These are phyloP conservation scores for Octodonta nipae DNA, from an alignment of 2,888 invertebrate genomes.

Conservation along the genomic window DNA sequence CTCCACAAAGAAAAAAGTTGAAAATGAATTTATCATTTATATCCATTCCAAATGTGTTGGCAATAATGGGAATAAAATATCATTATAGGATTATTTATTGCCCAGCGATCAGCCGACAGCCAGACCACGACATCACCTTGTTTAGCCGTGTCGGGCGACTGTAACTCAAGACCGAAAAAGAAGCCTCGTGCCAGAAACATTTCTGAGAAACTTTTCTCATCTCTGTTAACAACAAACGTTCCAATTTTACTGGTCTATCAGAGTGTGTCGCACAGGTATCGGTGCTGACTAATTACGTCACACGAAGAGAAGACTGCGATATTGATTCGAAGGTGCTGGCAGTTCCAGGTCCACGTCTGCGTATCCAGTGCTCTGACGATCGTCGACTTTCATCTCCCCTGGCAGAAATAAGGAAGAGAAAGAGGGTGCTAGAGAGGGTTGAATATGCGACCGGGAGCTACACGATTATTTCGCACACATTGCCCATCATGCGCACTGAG, in stretches of 20 bases:
- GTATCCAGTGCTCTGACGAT: constrained; percentile 23
- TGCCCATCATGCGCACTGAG: constrained; percentile 31
- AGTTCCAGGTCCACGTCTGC: constrained; percentile 40
- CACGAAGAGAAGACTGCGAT: constrained; percentile 29
- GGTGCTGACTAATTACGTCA: constrained; percentile 33
- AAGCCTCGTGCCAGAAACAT: no score
- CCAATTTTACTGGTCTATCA: constrained; percentile 8
- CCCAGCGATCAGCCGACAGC: no score
- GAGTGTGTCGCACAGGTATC: constrained; percentile 23
- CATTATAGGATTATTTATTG: no score
- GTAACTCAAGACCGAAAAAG: no score
- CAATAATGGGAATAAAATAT: no score
- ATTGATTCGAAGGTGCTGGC: constrained; percentile 36
- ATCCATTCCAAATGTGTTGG: no score
- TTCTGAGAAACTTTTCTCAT: no score
- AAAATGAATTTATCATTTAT: no score
- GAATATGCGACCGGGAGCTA: constrained; percentile 19
- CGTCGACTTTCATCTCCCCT: constrained; percentile 23
- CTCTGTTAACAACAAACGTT: no score
- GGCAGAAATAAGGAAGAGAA: constrained; percentile 4
- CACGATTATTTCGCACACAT: constrained; percentile 32
- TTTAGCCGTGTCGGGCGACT: no score
- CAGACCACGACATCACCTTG: no score
- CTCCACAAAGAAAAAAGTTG: no score
- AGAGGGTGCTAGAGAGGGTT: constrained; percentile 7